These are phyloP conservation scores for Acholoe squamosa DNA, from an alignment of 2,888 invertebrate species.

Conservation along the genomic window DNA sequence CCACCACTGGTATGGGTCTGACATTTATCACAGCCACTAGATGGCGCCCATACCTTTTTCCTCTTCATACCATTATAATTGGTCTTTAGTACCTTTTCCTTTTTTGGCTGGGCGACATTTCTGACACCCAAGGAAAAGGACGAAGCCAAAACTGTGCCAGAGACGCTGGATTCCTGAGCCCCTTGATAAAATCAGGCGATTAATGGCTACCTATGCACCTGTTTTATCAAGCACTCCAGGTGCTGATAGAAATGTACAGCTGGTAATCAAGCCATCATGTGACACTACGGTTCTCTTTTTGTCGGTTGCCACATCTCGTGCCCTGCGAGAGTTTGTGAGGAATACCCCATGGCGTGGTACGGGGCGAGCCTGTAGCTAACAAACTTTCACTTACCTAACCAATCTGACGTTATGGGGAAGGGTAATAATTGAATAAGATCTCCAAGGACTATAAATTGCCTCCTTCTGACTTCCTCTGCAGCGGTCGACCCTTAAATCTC, in stretches of 20 bases:
- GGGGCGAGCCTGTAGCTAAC: neutral
- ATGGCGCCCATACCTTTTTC: neutral
- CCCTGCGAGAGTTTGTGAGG: neutral
- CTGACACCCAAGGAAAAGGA: too few relatives aligned
- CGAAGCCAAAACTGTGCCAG: neutral
- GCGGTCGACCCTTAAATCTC: too few relatives aligned
- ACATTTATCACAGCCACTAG: slow-evolving; percentile 11
- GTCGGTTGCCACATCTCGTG: neutral
- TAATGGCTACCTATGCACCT: too few relatives aligned
- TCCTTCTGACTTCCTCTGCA: neutral
- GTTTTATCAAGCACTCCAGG: too few relatives aligned
- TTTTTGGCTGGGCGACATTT: too few relatives aligned
- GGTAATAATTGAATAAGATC: slow-evolving; percentile 20
- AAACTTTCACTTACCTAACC: neutral
- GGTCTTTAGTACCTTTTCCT: too few relatives aligned
- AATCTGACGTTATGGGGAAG: neutral
- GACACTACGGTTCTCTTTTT: neutral
- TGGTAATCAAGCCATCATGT: neutral
- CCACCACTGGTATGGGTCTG: neutral
- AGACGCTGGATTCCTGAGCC: too few relatives aligned
- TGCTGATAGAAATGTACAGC: too few relatives aligned
- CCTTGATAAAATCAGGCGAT: too few relatives aligned
- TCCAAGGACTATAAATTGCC: slow-evolving; percentile 7
- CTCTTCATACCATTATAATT: too few relatives aligned
- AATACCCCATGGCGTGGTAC: neutral